Evolutionary conservation across 2,888 invertebrate genomes (phyloP), one percentile per base, ranked within the genome.

Genomic region (Cheilosia impressa): DNA sequence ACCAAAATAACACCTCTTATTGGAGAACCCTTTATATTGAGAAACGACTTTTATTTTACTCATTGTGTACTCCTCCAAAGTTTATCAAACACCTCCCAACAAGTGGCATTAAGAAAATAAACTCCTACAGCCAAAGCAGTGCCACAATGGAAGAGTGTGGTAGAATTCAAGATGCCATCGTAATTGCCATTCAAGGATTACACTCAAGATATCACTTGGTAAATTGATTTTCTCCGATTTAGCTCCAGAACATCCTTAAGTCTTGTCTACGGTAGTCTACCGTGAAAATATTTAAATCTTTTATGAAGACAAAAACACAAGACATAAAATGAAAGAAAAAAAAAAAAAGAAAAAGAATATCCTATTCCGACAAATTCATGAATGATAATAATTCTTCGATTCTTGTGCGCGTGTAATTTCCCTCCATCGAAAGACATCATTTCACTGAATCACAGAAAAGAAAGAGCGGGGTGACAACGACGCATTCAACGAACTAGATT

Each of bases 351-450:
- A 60, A 58, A 52, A 19, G 52, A 53, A 69, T 76, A 62, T 63
- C 65, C 55, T 22, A 76, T 85, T 72, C 76, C 71, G 62, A 77
- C 80, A 81, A 85, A 83, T 83, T 85, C 80, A 81, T 85, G 85
- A 85, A 85, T 81, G 85, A 81, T 85, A 85, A 85, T 85, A 85
- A 85, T 77, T 85, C 77, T 53, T 63, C 72, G 58, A 85, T 85
- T 77, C 76, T 63, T 72, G 55, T 75, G 58, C 52, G 68, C 80
- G 80, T 80, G 69, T 75, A 80, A 69, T 75, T 80, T 65, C 13
- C 27, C 47, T 76, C 55, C 53, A 52, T 52, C 17, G 63, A 57
- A 77, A 76, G 65, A 53, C 65, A 60, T 71, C 66, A 45, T 66
- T 63, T 65, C 57, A 78, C 43, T 58, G 62, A 73, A 60, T 66